These are phyloP conservation scores for Halictus rubicundus DNA, from an alignment of 1,140 invertebrate genomes.

Conservation along the genomic window DNA sequence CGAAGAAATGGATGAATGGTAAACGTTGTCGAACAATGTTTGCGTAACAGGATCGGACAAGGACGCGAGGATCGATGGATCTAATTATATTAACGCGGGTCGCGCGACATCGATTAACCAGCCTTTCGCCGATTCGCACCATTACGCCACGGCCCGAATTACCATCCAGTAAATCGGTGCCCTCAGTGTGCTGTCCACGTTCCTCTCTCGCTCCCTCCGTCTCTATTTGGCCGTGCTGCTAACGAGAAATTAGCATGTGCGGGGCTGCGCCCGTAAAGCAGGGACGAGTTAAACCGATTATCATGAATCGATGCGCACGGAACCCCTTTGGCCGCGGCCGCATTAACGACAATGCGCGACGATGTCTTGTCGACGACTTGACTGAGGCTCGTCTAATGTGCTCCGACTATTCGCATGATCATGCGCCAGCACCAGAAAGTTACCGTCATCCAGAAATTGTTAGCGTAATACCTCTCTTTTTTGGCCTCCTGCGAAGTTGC, in stretches of 20 bases:
- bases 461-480: too few species aligned
- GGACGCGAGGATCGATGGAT: neutral
- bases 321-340: slow-evolving; percentile 18
- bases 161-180: slow-evolving; percentile 46
- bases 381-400: neutral
- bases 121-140: slow-evolving; percentile 34
- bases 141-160: slow-evolving; percentile 42
- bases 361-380: slow-evolving; percentile 18
- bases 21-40: too few species aligned
- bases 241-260: slow-evolving; percentile 48
- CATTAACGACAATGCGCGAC: slow-evolving; percentile 33
- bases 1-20: too few species aligned
- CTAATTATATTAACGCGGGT: slow-evolving; percentile 20
- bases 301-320: slow-evolving; percentile 51
- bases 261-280: slow-evolving; percentile 45
- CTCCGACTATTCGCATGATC: too few species aligned
- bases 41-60: neutral
- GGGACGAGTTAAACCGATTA: slow-evolving; percentile 51
- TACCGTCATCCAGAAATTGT: too few species aligned
- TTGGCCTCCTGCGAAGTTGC: too few species aligned
- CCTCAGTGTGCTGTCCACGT: too few species aligned
- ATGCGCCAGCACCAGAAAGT: too few species aligned
- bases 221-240: slow-evolving; percentile 50
- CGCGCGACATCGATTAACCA: slow-evolving; percentile 30
- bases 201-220: slow-evolving; percentile 6